These are phyloP conservation scores for Erythrocercus mccallii DNA, from an alignment of 2,113 vertebrate species.

Conservation along the genomic window DNA sequence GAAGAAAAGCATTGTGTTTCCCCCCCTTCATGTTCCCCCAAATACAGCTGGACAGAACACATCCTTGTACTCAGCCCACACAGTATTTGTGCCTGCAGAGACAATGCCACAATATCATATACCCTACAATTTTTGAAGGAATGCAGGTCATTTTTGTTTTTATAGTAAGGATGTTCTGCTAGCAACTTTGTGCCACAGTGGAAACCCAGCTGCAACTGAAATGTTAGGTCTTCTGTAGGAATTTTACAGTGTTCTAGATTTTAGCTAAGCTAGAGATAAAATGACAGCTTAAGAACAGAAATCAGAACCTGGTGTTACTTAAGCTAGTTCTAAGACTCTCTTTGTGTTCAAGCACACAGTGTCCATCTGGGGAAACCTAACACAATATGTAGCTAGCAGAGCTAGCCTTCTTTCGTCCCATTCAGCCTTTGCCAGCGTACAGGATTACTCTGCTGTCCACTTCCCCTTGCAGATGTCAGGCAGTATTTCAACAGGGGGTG, in stretches of 20 bases:
- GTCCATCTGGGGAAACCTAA: neutral
- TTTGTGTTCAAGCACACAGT: neutral
- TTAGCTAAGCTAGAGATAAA: neutral
- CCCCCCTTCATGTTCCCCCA: neutral
- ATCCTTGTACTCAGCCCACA: constrained; percentile 17
- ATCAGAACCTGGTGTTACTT: neutral
- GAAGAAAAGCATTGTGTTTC: constrained; percentile 38
- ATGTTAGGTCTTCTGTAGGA: neutral
- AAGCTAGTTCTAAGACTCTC: neutral
- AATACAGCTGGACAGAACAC: constrained; percentile 24
- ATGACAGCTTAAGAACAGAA: neutral
- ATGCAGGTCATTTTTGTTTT: constrained; percentile 28
- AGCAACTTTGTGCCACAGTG: neutral
- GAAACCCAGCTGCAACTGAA: neutral
- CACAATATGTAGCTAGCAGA: neutral
- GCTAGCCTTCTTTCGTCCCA: neutral
- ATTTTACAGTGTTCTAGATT: neutral
- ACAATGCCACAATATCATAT: neutral
- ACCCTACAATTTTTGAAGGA: constrained; percentile 36
- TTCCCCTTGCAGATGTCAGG: neutral
- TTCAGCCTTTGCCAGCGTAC: neutral
- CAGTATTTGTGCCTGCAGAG: constrained; percentile 9
- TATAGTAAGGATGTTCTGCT: neutral
- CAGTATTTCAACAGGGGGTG: rapidly evolving
- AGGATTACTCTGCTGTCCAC: neutral